Conservation (phyloP, 2,113 vertebrate species). For the Ictidomys tridecemlineatus region DNA sequence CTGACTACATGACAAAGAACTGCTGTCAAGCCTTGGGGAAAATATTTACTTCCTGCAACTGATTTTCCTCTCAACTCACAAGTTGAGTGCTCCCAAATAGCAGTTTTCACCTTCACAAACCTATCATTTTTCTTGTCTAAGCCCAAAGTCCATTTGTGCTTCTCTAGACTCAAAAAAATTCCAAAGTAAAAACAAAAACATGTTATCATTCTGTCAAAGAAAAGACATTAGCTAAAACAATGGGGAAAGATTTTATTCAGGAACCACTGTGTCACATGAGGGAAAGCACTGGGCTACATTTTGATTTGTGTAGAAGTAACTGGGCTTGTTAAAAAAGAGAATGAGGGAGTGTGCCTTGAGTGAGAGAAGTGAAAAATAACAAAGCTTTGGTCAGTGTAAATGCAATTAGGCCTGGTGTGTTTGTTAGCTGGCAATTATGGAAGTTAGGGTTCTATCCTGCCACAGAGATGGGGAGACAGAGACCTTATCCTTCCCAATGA, state of each 20-base stretch:
- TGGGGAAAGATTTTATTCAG: not conserved
- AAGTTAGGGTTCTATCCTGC: not conserved
- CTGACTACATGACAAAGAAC: conserved; percentile 84
- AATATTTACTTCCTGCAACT: conserved; percentile 58
- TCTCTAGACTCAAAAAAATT: not conserved
- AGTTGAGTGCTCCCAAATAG: not conserved
- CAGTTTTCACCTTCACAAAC: conserved; percentile 43
- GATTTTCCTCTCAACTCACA: conserved; percentile 65
- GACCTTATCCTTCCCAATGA: not conserved
- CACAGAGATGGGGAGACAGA: conserved; percentile 8
- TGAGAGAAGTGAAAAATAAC: not conserved
- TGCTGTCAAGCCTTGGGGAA: conserved; percentile 72
- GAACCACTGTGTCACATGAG: not conserved
- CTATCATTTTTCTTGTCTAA: conserved; percentile 58
- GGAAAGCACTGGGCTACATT: not conserved
- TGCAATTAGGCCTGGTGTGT: not conserved
- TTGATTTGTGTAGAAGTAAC: not conserved
- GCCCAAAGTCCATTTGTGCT: not conserved
- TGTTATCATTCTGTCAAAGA: conserved; percentile 35
- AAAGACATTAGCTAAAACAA: not conserved
- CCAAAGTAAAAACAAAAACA: conserved; percentile 21
- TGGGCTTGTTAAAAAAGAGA: not conserved
- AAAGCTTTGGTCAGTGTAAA: not conserved
- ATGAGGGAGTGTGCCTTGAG: not conserved
- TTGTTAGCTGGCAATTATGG: not conserved